phyloP scores from a whole-genome alignment of 2,797 vertebrate species.

The Austrolebias charrua region DNA sequence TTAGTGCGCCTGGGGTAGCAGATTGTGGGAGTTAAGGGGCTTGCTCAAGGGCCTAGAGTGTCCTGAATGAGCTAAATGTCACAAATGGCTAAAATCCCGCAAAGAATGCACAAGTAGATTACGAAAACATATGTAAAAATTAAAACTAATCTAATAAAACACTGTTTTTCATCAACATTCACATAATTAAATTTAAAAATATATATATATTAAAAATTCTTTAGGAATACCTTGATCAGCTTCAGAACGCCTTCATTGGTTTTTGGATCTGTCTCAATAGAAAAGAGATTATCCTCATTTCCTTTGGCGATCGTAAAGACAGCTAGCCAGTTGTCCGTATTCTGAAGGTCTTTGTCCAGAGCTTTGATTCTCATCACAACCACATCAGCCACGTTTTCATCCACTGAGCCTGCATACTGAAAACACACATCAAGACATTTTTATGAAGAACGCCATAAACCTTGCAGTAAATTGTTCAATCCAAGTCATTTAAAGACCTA shows the following conservation, averaged over 20 bases:
- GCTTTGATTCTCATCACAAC: slow-evolving; percentile 88
- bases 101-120: too few relatives aligned
- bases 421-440: slow-evolving; percentile 17
- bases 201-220: background rate
- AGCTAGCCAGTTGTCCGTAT: slow-evolving; percentile 89
- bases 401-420: slow-evolving; percentile 82
- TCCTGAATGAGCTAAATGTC: too few relatives aligned
- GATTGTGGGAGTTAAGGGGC: too few relatives aligned
- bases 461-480: too few relatives aligned
- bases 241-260: slow-evolving; percentile 93
- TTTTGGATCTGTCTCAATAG: slow-evolving; percentile 82
- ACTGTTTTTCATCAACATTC: too few relatives aligned
- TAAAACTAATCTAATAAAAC: too few relatives aligned
- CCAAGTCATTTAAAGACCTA: too few relatives aligned
- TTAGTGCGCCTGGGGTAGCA: too few relatives aligned
- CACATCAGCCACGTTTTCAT: slow-evolving; percentile 86
- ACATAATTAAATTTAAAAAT: background rate
- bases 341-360: slow-evolving; percentile 81
- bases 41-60: too few relatives aligned
- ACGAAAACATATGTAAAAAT: too few relatives aligned
- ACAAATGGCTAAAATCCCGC: too few relatives aligned
- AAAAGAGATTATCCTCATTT: slow-evolving; percentile 85
- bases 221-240: slow-evolving; percentile 85
- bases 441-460: background rate
- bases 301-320: slow-evolving; percentile 84